Conservation (phyloP, 2,113 vertebrate genomes). For the Pseudorasbora parva region DNA sequence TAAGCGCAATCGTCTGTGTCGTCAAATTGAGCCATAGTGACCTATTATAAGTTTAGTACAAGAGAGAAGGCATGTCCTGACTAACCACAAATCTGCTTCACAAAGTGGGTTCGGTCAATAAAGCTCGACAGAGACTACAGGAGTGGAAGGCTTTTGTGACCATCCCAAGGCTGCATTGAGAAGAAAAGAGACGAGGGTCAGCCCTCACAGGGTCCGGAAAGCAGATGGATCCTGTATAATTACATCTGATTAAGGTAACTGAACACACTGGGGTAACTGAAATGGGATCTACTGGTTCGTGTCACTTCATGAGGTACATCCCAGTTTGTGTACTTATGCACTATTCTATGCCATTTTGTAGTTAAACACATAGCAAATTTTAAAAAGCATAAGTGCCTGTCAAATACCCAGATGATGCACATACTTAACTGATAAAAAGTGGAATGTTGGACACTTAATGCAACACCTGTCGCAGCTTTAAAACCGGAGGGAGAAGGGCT, state of each 20-base stretch:
- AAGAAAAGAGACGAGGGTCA: neutral
- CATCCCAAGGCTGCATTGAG: neutral
- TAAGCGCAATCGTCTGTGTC: too few relatives aligned
- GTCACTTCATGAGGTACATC: neutral
- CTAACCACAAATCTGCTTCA: neutral
- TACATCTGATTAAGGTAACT: neutral
- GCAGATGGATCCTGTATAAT: neutral
- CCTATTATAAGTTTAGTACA: neutral
- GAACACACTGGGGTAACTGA: neutral
- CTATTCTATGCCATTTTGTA: too few relatives aligned
- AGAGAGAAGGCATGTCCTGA: neutral
- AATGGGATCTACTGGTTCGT: neutral
- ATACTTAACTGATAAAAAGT: too few relatives aligned
- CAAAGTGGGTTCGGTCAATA: neutral
- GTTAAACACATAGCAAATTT: too few relatives aligned
- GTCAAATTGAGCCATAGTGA: neutral
- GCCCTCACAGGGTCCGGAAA: neutral
- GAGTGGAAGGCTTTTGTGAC: neutral
- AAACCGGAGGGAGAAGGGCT: too few relatives aligned
- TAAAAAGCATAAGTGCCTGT: too few relatives aligned
- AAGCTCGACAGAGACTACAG: neutral
- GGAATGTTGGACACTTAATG: too few relatives aligned
- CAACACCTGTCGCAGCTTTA: too few relatives aligned
- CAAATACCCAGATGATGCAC: too few relatives aligned
- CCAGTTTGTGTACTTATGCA: too few relatives aligned